Evolutionary conservation across 2,888 invertebrate species (phyloP).

Genomic region (Stenodema calcarata): DNA sequence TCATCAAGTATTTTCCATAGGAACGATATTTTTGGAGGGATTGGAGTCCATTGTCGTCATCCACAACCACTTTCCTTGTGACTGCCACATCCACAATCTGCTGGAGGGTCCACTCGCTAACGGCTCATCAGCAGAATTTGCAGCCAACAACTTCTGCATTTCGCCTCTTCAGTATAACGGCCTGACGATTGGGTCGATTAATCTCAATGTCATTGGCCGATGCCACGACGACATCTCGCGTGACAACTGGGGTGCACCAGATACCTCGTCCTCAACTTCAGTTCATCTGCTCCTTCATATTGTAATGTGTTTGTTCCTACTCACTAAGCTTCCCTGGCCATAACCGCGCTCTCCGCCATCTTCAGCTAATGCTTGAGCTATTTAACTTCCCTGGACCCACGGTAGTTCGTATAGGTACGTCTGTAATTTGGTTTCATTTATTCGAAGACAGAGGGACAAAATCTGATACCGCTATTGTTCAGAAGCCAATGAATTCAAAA

Average conservation of each 20-base stretch:
- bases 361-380: background rate
- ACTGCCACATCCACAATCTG: slow-evolving; percentile 81
- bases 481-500: too few relatives aligned
- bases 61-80: slow-evolving; percentile 85
- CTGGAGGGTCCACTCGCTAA: slow-evolving; percentile 77
- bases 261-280: background rate
- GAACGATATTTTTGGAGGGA: slow-evolving; percentile 73
- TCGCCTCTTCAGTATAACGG: slow-evolving; percentile 85
- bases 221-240: slow-evolving; percentile 73
- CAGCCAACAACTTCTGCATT: slow-evolving; percentile 81
- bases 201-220: slow-evolving; percentile 71
- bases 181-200: slow-evolving; percentile 72
- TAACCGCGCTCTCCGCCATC: background rate
- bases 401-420: too few relatives aligned
- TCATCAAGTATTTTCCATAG: slow-evolving; percentile 58
- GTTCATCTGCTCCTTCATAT: background rate
- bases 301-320: background rate
- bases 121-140: slow-evolving; percentile 66
- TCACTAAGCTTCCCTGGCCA: background rate
- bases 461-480: too few relatives aligned
- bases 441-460: background rate
- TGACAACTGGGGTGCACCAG: slow-evolving; percentile 66
- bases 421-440: background rate
- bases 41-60: slow-evolving; percentile 75
- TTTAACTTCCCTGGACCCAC: too few relatives aligned